Evolutionary conservation across 2,113 vertebrate genomes (phyloP), one percentile per base, ranked within the genome.

Genomic region (Chaenocephalus aceratus): DNA sequence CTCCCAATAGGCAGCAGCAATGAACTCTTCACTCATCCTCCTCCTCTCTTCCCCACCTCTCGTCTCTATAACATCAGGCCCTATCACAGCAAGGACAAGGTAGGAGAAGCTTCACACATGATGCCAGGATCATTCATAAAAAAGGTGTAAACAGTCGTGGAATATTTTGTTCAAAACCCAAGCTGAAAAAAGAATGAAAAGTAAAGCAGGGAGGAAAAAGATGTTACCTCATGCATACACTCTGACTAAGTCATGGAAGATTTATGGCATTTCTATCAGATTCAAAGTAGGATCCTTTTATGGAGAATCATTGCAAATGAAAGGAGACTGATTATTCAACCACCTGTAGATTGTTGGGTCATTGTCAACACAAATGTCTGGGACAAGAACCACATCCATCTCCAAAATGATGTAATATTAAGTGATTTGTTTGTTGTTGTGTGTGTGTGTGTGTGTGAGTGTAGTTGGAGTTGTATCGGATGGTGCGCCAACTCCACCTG

Each of bases 11-110:
- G 96, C 63, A 94, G 87, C 91, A 95, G 88, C 92, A 94, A 66
- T 80, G 96, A 97, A 53, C 94, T 97, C 44, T 97, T 97, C 88
- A 94, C 92, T 73, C 96, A 96, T 53, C 96, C 96, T n/a, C 96
- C 96, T 18, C 96, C 96, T 0, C 95, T 96, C 75, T 96, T 96
- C 86, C 96, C 96, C 0, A 95, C 95, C 60, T 93, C 94, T 54
- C 95, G 95, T 69, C 91, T 94, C 30, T 97, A 96, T 80, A 89
- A 95, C 81, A 92, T 97, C 86, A 94, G 95, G 51, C 96, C 96
- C 0, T 96, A 96, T 84, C 95, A 94, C 79, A 92, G 79, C 65
- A 94, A 91, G 88, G 96, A 97, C 95, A 95, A 96, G 95, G 96
- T 96, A 84, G 61, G 84, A 21, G 10, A 53, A 45, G 36, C 57